Evolutionary conservation across 2,797 vertebrate genomes (phyloP).

Genomic region (Gymnoscopelus microlampas): DNA sequence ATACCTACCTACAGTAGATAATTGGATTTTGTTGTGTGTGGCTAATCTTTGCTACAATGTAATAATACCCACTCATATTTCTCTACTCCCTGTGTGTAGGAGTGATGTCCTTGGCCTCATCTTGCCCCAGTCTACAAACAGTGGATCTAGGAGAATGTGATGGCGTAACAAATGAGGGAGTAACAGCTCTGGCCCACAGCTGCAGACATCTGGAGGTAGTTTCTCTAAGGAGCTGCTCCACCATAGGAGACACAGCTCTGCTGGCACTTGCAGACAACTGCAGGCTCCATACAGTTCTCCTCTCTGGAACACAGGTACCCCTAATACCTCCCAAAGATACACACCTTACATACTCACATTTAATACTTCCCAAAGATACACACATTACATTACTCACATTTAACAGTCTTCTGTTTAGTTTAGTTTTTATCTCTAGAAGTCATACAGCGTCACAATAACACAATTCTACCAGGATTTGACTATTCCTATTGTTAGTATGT

Average conservation of each 20-base stretch:
- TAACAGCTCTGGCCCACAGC: conserved; percentile 81
- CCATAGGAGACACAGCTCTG: conserved; percentile 82
- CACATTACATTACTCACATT: no score
- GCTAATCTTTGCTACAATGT: no score
- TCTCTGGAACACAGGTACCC: conserved; percentile 84
- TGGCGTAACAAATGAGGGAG: conserved; percentile 81
- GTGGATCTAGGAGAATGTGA: conserved; percentile 82
- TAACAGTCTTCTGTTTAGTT: no score
- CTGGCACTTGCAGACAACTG: conserved; percentile 84
- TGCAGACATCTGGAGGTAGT: conserved; percentile 83
- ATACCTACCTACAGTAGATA: background rate
- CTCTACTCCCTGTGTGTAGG: conserved; percentile 66
- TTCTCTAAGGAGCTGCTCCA: conserved; percentile 81
- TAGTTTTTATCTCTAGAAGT: no score
- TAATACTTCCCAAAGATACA: no score
- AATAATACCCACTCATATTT: background rate
- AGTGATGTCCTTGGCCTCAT: conserved; percentile 80
- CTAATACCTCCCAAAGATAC: no score
- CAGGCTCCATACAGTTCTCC: conserved; percentile 83
- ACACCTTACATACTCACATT: no score
- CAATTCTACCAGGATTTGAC: no score
- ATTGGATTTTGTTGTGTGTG: no score
- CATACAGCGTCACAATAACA: no score
- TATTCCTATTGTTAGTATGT: no score
- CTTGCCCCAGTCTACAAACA: conserved; percentile 80